A percentile compares a stretch with the other conserved stretches of the same genome.
Conservation (phyloP, 2,888 invertebrate genomes). For the Caradrina kadenii region DNA sequence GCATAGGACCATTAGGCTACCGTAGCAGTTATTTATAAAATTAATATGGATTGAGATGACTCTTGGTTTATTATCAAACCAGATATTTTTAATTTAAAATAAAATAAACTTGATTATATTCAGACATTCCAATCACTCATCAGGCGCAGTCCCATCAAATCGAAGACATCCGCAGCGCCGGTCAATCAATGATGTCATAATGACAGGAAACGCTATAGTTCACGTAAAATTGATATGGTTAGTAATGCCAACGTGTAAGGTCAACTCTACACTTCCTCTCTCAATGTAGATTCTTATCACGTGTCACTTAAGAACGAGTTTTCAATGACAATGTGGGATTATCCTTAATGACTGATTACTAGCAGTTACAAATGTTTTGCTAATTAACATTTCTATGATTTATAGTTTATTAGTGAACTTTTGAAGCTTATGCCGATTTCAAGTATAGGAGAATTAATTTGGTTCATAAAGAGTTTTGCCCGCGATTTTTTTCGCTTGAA, state of each 20-base stretch:
- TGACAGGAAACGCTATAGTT: slow-evolving; percentile 79
- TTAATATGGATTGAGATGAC: no score
- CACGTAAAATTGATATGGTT: slow-evolving; percentile 70
- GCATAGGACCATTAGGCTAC: no score
- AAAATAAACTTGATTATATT: slow-evolving; percentile 19
- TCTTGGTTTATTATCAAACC: no score
- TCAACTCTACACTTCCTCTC: slow-evolving; percentile 70
- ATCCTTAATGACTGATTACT: slow-evolving; percentile 32
- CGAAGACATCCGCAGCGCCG: slow-evolving; percentile 55
- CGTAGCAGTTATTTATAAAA: no score
- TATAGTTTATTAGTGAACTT: background rate
- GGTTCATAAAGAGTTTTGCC: no score
- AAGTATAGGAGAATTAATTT: background rate
- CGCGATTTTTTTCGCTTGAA: no score
- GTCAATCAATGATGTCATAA: slow-evolving; percentile 69
- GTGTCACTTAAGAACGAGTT: slow-evolving; percentile 8
- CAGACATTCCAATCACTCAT: slow-evolving; percentile 18
- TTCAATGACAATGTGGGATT: slow-evolving; percentile 36
- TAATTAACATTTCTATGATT: background rate
- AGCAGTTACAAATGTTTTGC: background rate
- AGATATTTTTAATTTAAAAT: background rate
- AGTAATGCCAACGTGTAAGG: slow-evolving; percentile 70
- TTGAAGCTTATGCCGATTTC: background rate
- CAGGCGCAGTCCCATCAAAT: slow-evolving; percentile 42
- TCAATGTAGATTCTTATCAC: slow-evolving; percentile 42